Conservation (phyloP, 2,797 vertebrate species). For the Lithobates pipiens region DNA sequence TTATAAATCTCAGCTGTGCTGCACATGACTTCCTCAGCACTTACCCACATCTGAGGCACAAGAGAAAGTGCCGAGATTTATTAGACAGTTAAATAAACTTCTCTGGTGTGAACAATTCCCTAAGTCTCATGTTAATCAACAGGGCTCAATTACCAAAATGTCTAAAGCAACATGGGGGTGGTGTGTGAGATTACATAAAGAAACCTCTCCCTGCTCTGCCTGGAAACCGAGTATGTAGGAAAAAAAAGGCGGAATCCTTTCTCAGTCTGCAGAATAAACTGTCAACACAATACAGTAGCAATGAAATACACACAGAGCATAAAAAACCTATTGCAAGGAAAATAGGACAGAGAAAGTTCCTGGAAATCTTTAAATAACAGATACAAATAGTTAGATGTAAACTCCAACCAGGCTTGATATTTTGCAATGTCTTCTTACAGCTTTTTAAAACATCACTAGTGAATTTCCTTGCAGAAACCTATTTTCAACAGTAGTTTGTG, state of each 20-base stretch:
- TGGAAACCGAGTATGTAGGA: not conserved
- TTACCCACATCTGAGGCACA: constrained; percentile 17
- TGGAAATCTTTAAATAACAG: no score
- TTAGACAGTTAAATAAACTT: constrained; percentile 25
- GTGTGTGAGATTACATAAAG: not conserved
- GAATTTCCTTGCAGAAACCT: no score
- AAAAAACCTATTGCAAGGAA: not conserved
- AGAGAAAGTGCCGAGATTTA: constrained; percentile 20
- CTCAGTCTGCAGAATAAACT: not conserved
- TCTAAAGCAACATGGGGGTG: not conserved
- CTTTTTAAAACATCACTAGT: no score
- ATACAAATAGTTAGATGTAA: no score
- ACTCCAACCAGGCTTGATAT: no score
- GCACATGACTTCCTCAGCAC: not conserved
- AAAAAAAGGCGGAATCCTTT: no score
- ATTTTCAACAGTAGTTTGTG: no score
- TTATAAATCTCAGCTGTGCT: constrained; percentile 6
- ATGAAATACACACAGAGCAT: not conserved
- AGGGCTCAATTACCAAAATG: not conserved
- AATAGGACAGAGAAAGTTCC: no score
- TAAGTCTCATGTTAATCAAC: constrained; percentile 18
- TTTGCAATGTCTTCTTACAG: no score
- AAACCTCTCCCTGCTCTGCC: not conserved
- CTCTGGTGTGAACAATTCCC: constrained; percentile 20
- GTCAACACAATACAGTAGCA: not conserved